Percentiles rank a stretch among this genome's conserved stretches.
These are phyloP conservation scores for Dinocampus coccinellae DNA, from an alignment of 2,888 invertebrate genomes.

Conservation along the genomic window DNA sequence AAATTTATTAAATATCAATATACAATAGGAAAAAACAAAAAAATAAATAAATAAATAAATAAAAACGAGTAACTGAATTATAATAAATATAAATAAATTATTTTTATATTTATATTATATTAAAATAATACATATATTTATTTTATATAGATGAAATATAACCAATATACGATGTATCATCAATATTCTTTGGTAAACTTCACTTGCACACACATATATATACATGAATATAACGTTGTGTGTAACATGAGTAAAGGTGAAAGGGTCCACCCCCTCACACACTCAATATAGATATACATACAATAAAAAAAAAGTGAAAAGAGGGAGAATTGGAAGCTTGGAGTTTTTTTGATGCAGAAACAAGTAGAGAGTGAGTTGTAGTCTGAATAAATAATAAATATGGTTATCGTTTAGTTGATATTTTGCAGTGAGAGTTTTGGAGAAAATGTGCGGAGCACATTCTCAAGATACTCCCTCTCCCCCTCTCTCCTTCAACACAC, in stretches of 20 bases:
- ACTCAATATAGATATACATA: not conserved
- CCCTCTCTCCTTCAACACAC: not conserved
- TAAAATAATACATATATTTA: too few species aligned
- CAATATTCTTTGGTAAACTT: too few species aligned
- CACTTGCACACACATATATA: too few species aligned
- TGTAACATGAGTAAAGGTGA: too few species aligned
- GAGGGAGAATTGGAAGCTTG: conserved; percentile 31
- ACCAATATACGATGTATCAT: too few species aligned
- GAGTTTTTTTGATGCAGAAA: not conserved
- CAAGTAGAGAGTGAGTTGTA: conserved; percentile 50
- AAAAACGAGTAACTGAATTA: too few species aligned
- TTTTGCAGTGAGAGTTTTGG: conserved; percentile 71
- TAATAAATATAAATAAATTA: too few species aligned
- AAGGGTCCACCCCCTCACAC: too few species aligned
- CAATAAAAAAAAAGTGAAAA: conserved; percentile 7
- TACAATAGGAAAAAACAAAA: not conserved
- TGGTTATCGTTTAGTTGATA: conserved; percentile 76
- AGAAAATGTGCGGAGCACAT: conserved; percentile 20
- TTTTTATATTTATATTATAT: too few species aligned
- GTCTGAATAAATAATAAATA: conserved; percentile 75
- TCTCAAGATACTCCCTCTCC: not conserved
- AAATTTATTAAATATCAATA: not conserved
- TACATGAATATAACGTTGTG: too few species aligned
- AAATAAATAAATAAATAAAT: not conserved
- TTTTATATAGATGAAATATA: too few species aligned